phyloP scores from a whole-genome alignment of 2,797 vertebrate species.

The Pangasius mekongensis region DNA sequence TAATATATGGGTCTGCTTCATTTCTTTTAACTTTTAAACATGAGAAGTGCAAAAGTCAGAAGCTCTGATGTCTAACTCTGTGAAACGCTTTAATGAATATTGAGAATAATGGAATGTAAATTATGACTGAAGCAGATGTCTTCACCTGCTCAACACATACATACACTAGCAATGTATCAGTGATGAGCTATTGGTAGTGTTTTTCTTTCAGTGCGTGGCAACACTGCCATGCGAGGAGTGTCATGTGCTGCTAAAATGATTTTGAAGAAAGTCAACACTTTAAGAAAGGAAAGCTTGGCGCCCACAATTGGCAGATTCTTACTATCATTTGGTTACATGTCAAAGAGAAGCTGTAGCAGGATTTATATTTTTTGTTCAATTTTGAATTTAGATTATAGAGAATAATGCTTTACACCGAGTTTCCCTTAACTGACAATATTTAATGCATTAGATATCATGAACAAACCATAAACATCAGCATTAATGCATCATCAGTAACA shows the following conservation, averaged over 20 bases:
- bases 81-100: slow-evolving; percentile 54
- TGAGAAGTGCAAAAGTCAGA: slow-evolving; percentile 50
- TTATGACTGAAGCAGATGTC: slow-evolving; percentile 39
- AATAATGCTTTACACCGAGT: background rate
- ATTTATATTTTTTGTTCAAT: background rate
- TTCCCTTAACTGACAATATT: background rate
- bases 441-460: background rate
- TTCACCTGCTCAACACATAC: slow-evolving; percentile 49
- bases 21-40: slow-evolving; percentile 63
- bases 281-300: slow-evolving; percentile 3
- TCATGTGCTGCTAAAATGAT: background rate
- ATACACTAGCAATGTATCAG: background rate
- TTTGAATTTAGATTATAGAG: background rate
- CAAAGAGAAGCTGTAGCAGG: background rate
- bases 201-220: background rate
- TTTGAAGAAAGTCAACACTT: slow-evolving; percentile 13
- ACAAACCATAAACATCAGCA: background rate
- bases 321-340: background rate
- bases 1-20: slow-evolving; percentile 57
- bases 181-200: background rate
- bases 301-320: background rate
- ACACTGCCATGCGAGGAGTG: background rate
- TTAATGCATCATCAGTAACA: background rate
- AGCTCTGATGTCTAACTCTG: slow-evolving; percentile 57
- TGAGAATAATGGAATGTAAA: slow-evolving; percentile 57